A percentile compares a stretch with the other conserved stretches of the same genome.
These are phyloP conservation scores for Melangyna quadrimaculata DNA, from an alignment of 2,888 invertebrate genomes.

Conservation along the genomic window DNA sequence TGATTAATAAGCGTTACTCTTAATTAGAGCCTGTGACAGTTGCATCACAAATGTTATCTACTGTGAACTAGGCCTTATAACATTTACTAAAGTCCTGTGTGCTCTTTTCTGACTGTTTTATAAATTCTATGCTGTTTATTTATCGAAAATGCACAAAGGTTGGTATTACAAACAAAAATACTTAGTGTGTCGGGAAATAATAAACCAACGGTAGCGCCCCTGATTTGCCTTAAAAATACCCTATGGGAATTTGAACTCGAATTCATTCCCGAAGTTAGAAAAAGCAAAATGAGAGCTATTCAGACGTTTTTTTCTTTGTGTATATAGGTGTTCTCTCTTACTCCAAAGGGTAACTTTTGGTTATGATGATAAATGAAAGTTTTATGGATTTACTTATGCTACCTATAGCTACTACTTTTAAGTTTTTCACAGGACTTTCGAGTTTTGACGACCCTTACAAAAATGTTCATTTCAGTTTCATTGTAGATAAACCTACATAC, in stretches of 20 bases:
- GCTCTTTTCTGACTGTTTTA: too few species aligned
- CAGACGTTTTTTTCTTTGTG: neutral
- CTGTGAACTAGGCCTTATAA: too few species aligned
- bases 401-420: conserved; percentile 9
- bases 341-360: conserved; percentile 23
- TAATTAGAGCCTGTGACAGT: too few species aligned
- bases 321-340: neutral
- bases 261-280: conserved; percentile 23
- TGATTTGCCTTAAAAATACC: conserved; percentile 2
- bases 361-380: conserved; percentile 67
- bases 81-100: too few species aligned
- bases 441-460: conserved; percentile 10
- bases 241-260: conserved; percentile 42
- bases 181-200: neutral
- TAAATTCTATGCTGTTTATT: too few species aligned
- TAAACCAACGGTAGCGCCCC: neutral
- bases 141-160: too few species aligned
- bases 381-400: conserved; percentile 22
- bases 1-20: too few species aligned
- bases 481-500: neutral
- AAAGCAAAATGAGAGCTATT: conserved; percentile 55
- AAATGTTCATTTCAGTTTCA: conserved; percentile 41
- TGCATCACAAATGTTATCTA: too few species aligned
- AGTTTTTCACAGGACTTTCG: conserved; percentile 18
- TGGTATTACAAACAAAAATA: neutral